Evolutionary conservation across 2,888 invertebrate genomes (phyloP).

Genomic region (Philonicus albiceps): DNA sequence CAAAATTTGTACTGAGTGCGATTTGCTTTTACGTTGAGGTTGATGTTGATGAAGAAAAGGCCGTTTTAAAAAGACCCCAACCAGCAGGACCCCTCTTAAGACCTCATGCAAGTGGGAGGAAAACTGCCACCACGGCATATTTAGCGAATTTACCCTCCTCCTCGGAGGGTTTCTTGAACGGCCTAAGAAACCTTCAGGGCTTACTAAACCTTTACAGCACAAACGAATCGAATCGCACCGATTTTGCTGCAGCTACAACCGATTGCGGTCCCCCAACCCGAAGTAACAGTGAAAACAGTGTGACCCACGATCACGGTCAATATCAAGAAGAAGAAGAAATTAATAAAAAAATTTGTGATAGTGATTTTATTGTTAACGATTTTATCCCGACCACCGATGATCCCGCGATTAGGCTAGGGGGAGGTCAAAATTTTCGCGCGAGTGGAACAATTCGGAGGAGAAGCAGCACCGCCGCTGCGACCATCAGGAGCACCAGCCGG

Average conservation of each 20-base stretch:
- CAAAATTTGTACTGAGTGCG: background rate
- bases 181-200: conserved; percentile 42
- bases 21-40: background rate
- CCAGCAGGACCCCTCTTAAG: background rate
- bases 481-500: background rate
- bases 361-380: background rate
- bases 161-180: conserved; percentile 50
- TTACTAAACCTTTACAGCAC: background rate
- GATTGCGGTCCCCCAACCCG: background rate
- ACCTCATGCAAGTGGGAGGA: background rate
- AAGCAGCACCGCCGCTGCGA: background rate
- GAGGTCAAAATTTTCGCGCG: background rate
- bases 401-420: background rate
- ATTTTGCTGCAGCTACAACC: background rate
- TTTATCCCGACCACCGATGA: background rate
- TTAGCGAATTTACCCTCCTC: conserved; percentile 51
- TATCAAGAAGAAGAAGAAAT: conserved; percentile 26
- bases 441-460: background rate
- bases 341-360: conserved; percentile 27
- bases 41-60: background rate
- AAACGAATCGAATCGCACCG: background rate
- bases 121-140: conserved; percentile 49
- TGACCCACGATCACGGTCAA: background rate
- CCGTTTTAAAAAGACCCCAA: background rate
- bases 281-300: background rate